A percentile compares a stretch with the other conserved stretches of the same genome.
These are phyloP conservation scores for Linhomoeus sp. DNA, from an alignment of 2,888 invertebrate species.

Conservation along the genomic window DNA sequence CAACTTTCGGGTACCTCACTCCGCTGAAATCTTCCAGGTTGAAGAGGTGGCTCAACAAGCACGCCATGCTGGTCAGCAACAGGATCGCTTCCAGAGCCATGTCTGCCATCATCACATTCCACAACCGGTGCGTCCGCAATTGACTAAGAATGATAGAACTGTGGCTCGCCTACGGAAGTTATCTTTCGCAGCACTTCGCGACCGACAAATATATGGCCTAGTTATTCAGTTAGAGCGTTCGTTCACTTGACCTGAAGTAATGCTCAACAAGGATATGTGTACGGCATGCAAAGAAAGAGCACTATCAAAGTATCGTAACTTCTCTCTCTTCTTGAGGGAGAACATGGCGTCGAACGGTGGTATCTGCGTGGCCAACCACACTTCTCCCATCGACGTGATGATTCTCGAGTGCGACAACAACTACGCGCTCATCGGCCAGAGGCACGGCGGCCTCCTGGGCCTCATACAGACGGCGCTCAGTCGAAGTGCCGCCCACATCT, in stretches of 20 bases:
- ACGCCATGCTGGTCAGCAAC: slow-evolving; percentile 50
- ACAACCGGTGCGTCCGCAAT: slow-evolving; percentile 28
- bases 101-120: slow-evolving; percentile 40
- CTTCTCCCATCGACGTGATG: slow-evolving; percentile 72
- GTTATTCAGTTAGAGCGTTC: too few species aligned
- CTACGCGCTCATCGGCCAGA: slow-evolving; percentile 87
- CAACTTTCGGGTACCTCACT: too few species aligned
- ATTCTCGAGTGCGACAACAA: slow-evolving; percentile 63
- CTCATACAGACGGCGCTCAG: slow-evolving; percentile 74
- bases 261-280: too few species aligned
- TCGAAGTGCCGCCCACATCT: slow-evolving; percentile 84
- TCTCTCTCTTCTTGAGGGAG: slow-evolving; percentile 41
- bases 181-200: too few species aligned
- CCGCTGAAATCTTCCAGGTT: too few species aligned
- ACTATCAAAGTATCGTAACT: neutral
- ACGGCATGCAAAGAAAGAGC: too few species aligned
- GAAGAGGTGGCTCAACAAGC: slow-evolving; percentile 45
- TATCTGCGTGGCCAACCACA: slow-evolving; percentile 91
- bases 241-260: too few species aligned
- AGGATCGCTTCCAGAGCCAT: slow-evolving; percentile 55
- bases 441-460: slow-evolving; percentile 62
- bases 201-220: too few species aligned
- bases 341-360: slow-evolving; percentile 56
- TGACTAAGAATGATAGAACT: neutral
- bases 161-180: too few species aligned